These are phyloP conservation scores for Carpatolechia fugitivella DNA, from an alignment of 2,888 invertebrate genomes.

Conservation along the genomic window DNA sequence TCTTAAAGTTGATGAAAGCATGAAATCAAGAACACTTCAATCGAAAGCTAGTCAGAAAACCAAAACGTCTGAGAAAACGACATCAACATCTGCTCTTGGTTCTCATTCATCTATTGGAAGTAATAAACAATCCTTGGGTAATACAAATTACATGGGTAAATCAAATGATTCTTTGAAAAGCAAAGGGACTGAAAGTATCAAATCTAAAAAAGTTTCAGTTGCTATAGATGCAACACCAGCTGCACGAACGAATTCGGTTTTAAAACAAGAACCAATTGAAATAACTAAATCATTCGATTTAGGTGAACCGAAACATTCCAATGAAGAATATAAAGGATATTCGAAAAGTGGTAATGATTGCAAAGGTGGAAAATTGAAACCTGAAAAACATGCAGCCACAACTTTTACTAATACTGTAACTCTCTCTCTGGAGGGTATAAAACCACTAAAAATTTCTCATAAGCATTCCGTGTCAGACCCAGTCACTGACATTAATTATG, in stretches of 20 bases:
- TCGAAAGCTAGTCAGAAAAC: constrained; percentile 48
- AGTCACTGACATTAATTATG: constrained; percentile 79
- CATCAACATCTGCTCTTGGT: constrained; percentile 68
- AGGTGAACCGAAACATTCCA: constrained; percentile 56
- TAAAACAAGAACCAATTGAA: constrained; percentile 88
- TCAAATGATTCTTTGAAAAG: constrained; percentile 70
- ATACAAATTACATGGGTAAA: constrained; percentile 50
- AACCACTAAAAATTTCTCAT: constrained; percentile 78
- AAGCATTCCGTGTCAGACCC: constrained; percentile 85
- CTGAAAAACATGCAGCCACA: constrained; percentile 34
- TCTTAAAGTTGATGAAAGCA: constrained; percentile 36
- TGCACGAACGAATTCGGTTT: constrained; percentile 84
- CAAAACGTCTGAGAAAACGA: constrained; percentile 69
- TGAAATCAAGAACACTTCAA: constrained; percentile 36
- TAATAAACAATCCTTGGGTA: constrained; percentile 50
- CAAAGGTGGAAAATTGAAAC: constrained; percentile 24
- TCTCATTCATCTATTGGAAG: constrained; percentile 65
- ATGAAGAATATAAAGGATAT: constrained; percentile 47
- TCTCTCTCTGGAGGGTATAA: constrained; percentile 49
- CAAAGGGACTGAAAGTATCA: constrained; percentile 60
- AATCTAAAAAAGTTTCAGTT: constrained; percentile 85
- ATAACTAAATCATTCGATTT: constrained; percentile 82
- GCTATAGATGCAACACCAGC: constrained; percentile 89
- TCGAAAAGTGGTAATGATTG: constrained; percentile 67
- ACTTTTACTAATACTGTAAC: constrained; percentile 64